Base-by-base conservation (phyloP, 2,888 invertebrate genomes). In the Amphipoea lucens region DNA sequence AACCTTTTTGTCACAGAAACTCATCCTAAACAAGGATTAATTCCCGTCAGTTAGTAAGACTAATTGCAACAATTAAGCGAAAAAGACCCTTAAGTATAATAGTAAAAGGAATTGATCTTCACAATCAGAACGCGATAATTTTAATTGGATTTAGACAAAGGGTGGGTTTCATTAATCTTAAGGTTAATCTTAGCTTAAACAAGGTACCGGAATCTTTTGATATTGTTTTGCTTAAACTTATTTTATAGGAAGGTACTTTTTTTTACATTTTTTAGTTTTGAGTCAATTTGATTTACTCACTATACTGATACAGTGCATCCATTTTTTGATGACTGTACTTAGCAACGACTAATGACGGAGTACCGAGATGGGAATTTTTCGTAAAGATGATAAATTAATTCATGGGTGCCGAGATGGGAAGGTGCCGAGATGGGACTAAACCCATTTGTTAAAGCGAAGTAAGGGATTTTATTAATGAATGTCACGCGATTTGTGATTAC, bases 131-230 rank as follows among this genome's bases (percentile, higher is more conserved):
- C 67, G 72, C 70, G 29, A 65, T 69, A 84, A 79, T 87, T 80
- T 78, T 74, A 88, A 89, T 87, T 87, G 81, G 73, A 84, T 87
- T 83, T 76, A 78, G 66, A 82, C 74, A 84, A 81, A 86, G 83
- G 78, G 74, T 51, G 45, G 62, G 54, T 80, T 82, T 87, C 84
- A 87, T 87, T 88, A 82, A 89, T 89, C 66, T 76, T 69, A 36
- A 42, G 73, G 75, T 77, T 80, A 88, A 77, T 78, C 79, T 79
- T 74, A 69, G 76, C 75, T 45, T 69, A 81, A 76, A 78, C 74
- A 86, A 65, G 75, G 75, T n/a, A 79, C 54, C 17, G 57, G 74
- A 62, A 62, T 85, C 54, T 67, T 17, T 62, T 73, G 20, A 78
- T 81, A 71, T 67, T 80, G 51, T 65, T 78, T 78, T 70, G 54